phyloP scores from a whole-genome alignment of 2,113 vertebrate species.

The Lepus timidus region DNA sequence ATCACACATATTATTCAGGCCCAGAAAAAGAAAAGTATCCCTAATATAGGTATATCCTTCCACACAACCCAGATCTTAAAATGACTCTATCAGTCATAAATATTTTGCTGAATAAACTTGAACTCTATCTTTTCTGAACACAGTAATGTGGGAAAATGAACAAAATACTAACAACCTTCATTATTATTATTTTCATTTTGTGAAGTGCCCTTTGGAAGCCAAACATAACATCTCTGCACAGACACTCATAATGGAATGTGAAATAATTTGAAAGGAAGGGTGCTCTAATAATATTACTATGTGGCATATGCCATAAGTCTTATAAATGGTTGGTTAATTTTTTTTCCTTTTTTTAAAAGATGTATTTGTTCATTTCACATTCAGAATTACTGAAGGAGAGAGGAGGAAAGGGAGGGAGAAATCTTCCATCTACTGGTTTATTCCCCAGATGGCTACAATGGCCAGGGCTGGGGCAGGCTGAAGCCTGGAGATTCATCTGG shows the following conservation, averaged over 20 bases:
- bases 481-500: no score
- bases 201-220: not conserved
- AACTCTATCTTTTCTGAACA: conserved; percentile 24
- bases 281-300: not conserved
- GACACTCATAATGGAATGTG: not conserved
- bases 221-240: not conserved
- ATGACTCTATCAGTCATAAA: not conserved
- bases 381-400: no score
- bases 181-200: conserved; percentile 13
- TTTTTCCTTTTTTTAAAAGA: no score
- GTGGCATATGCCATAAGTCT: not conserved
- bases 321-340: not conserved
- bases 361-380: no score
- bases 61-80: not conserved
- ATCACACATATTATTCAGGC: not conserved
- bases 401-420: no score
- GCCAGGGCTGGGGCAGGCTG: no score
- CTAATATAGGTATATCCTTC: not conserved
- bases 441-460: no score
- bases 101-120: conserved; percentile 22
- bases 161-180: not conserved
- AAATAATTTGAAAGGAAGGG: not conserved
- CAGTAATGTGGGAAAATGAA: not conserved
- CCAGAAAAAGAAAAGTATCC: not conserved
- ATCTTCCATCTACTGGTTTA: no score